Base-by-base conservation (phyloP, 2,888 invertebrate genomes). In the Cryptophagus acutangulus region DNA sequence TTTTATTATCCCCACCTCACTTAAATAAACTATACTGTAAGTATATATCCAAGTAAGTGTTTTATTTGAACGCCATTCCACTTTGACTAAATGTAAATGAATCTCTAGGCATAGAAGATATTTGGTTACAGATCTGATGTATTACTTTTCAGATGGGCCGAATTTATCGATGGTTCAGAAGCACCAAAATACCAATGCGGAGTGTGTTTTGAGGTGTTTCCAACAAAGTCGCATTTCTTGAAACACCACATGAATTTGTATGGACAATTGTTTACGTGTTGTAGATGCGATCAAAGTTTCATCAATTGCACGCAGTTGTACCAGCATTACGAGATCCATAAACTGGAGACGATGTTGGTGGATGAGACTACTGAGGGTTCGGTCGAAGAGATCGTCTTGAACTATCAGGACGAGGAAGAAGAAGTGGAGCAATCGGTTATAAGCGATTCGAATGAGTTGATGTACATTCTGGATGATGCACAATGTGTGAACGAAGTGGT, bases 391-490 rank as follows among this genome's bases (percentile, higher is more conserved):
- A 36, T 59, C 29, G 51, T 55, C 6, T 47, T 58, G 24, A 55
- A 53, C 40, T 55, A 58, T 30, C 55, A 57, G 12, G 55, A 58
- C 16, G 47, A 56, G n/a, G 58, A 58, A 6, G 56, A 59, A 36
- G 51, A 58, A 1, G 50, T 51, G 1, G 48, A 45, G 16, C 46
- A 54, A 18, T 40, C 51, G 9, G 38, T 37, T 1, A 45, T 51
- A 1, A 50, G 40, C 4, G 56, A 55, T 4, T 46, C 55, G 1
- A 62, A 58, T 18, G 65, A 68, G 34, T 47, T 66, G 12, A 34
- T 69, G 5, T 69, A 69, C 38, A 63, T 69, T 33, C 46, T 69
- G 4, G 67, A 67, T 29, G 64, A 65, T 36, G 54, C 57, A 4
- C 60, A 63, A 28, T 62, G 60, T 35, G 60, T 64, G 3, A 66